Evolutionary conservation across 2,888 invertebrate genomes (phyloP).

Genomic region (Tortrix viridana): DNA sequence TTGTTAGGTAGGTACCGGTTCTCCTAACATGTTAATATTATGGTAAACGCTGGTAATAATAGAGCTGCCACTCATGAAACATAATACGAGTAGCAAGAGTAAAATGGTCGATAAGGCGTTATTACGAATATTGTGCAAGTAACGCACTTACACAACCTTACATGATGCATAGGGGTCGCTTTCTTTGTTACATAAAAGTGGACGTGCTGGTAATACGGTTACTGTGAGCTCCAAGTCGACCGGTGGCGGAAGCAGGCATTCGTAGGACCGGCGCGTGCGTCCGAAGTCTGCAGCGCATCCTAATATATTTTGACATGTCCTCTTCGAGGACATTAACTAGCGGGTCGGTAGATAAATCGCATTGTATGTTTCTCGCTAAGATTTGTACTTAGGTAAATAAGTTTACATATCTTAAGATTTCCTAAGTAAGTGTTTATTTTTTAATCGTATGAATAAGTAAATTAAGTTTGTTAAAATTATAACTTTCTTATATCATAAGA

Average conservation of each 20-base stretch:
- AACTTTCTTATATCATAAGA: too few species aligned
- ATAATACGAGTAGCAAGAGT: constrained; percentile 2
- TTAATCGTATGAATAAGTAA: too few species aligned
- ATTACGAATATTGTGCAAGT: constrained; percentile 24
- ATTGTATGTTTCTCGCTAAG: not conserved
- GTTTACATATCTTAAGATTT: too few species aligned
- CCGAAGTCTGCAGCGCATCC: constrained; percentile 28
- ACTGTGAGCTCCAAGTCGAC: not conserved
- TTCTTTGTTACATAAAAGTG: constrained; percentile 54
- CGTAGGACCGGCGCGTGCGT: constrained; percentile 6
- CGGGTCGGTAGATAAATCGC: constrained; percentile 9
- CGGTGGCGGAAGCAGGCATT: not conserved
- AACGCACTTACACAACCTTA: constrained; percentile 45
- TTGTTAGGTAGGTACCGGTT: not conserved
- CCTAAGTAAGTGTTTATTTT: too few species aligned
- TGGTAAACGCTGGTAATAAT: not conserved
- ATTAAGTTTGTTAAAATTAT: too few species aligned
- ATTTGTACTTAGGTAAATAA: too few species aligned
- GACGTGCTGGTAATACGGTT: constrained; percentile 34
- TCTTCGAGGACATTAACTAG: constrained; percentile 2
- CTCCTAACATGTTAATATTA: not conserved
- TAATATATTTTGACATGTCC: constrained; percentile 27
- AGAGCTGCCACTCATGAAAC: constrained; percentile 10
- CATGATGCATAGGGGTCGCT: constrained; percentile 47
- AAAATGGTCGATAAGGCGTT: constrained; percentile 26